Conservation (phyloP, 2,797 vertebrate species). For the Kryptopterus vitreolus region DNA sequence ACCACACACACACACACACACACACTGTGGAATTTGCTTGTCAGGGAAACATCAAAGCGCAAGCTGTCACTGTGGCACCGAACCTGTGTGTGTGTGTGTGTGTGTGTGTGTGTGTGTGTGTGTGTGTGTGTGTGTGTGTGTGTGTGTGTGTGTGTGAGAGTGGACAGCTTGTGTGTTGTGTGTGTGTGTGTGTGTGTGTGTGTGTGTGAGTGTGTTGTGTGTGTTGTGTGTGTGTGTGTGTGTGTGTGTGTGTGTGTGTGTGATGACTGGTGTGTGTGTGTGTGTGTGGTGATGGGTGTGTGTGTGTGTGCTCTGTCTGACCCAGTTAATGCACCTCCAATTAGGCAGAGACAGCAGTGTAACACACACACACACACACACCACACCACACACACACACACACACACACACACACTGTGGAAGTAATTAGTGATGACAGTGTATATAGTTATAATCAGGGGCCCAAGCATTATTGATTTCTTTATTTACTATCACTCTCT, state of each 20-base stretch:
- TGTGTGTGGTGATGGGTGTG: slow-evolving; percentile 56
- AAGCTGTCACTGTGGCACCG: slow-evolving; percentile 68
- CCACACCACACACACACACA: slow-evolving; percentile 22
- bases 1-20: slow-evolving; percentile 28
- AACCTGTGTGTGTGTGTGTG: slow-evolving; percentile 57
- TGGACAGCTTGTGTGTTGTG: slow-evolving; percentile 27
- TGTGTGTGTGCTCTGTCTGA: slow-evolving; percentile 61
- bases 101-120: slow-evolving; percentile 61
- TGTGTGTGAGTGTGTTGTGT: slow-evolving; percentile 44
- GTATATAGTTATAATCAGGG: neutral
- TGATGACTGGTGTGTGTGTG: neutral
- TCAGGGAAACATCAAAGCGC: slow-evolving; percentile 74
- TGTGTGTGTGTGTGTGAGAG: slow-evolving; percentile 58
- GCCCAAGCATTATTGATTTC: neutral
- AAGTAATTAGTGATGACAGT: neutral
- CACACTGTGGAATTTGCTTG: slow-evolving; percentile 57
- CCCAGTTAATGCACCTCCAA: slow-evolving; percentile 58
- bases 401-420: neutral
- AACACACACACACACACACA: neutral
- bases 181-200: slow-evolving; percentile 46
- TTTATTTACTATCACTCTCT: too few relatives aligned
- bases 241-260: slow-evolving; percentile 60
- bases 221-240: slow-evolving; percentile 61
- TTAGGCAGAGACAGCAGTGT: slow-evolving; percentile 50
- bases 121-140: slow-evolving; percentile 59